Conservation (phyloP, 2,113 vertebrate genomes). For the Caranx melampygus region DNA sequence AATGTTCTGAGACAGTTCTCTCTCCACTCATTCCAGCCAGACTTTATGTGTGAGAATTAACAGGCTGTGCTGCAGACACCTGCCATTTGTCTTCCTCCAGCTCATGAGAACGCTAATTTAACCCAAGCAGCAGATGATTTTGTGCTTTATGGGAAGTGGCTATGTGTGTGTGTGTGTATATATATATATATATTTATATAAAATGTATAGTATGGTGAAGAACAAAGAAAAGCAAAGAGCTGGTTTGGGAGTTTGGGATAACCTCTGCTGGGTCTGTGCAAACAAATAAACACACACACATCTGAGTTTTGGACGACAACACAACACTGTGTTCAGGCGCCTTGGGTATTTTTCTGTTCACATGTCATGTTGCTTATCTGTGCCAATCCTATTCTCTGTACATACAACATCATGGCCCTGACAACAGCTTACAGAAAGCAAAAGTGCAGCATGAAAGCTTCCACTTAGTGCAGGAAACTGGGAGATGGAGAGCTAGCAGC, state of each 20-base stretch:
- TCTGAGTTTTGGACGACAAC: constrained; percentile 16
- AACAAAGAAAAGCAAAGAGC: constrained; percentile 23
- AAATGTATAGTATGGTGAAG: background rate
- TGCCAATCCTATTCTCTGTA: constrained; percentile 58
- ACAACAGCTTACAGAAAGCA: constrained; percentile 60
- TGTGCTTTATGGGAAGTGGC: constrained; percentile 75
- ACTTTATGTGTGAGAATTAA: constrained; percentile 54
- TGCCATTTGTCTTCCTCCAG: constrained; percentile 68
- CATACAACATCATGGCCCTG: constrained; percentile 46
- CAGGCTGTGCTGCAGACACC: constrained; percentile 59
- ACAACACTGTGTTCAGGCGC: constrained; percentile 45
- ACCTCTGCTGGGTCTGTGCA: background rate
- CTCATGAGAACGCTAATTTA: constrained; percentile 55
- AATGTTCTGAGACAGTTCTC: constrained; percentile 40
- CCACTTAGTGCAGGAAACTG: constrained; percentile 42
- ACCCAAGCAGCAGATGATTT: constrained; percentile 61
- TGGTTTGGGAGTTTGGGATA: constrained; percentile 18
- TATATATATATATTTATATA: too few relatives aligned
- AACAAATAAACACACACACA: background rate
- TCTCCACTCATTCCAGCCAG: constrained; percentile 42
- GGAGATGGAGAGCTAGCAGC: constrained; percentile 48
- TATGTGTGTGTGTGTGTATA: constrained; percentile 6
- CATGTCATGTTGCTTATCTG: constrained; percentile 52
- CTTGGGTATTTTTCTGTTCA: constrained; percentile 38
- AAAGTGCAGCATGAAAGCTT: constrained; percentile 51